A percentile compares a stretch with the other conserved stretches of the same genome.
Conservation (phyloP, 30 jellyfish, hydroid and myxozoan species). For the Turritopsis rubra region DNA sequence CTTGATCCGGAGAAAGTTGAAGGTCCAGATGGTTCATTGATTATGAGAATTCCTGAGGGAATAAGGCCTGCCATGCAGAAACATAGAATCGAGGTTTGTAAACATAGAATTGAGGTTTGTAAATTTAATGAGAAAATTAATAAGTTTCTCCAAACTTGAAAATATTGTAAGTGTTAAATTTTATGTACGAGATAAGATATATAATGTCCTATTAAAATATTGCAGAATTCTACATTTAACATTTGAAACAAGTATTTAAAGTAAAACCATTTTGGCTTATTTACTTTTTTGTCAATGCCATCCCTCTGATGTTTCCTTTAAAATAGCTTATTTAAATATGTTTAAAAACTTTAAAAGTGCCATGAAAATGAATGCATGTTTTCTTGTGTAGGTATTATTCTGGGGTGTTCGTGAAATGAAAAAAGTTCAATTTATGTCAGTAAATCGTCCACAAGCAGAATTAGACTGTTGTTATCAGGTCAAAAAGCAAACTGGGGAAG, state of each 20-base stretch:
- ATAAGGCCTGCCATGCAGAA: slow-evolving; percentile 71
- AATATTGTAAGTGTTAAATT: background rate
- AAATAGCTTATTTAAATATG: background rate
- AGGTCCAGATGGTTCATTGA: slow-evolving; percentile 21
- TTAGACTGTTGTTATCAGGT: slow-evolving; percentile 85
- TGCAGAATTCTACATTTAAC: background rate
- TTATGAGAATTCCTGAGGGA: slow-evolving; percentile 56
- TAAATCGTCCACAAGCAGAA: slow-evolving; percentile 79
- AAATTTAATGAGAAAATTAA: no score
- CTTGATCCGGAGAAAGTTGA: slow-evolving; percentile 53
- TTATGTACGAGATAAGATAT: background rate
- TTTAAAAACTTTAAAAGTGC: background rate
- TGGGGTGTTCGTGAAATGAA: slow-evolving; percentile 98
- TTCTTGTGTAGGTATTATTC: slow-evolving; percentile 52
- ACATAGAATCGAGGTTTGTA: slow-evolving; percentile 70
- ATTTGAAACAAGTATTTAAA: no score
- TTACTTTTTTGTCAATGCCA: background rate
- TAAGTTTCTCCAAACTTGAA: no score
- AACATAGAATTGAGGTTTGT: background rate
- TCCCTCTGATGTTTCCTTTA: background rate
- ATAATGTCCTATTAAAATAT: background rate
- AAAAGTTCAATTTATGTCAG: slow-evolving; percentile 63
- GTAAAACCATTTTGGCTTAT: no score
- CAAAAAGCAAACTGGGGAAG: slow-evolving; percentile 38
- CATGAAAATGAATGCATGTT: background rate